Evolutionary conservation across 2,888 invertebrate species (phyloP).

Genomic region (Atethmia centrago): DNA sequence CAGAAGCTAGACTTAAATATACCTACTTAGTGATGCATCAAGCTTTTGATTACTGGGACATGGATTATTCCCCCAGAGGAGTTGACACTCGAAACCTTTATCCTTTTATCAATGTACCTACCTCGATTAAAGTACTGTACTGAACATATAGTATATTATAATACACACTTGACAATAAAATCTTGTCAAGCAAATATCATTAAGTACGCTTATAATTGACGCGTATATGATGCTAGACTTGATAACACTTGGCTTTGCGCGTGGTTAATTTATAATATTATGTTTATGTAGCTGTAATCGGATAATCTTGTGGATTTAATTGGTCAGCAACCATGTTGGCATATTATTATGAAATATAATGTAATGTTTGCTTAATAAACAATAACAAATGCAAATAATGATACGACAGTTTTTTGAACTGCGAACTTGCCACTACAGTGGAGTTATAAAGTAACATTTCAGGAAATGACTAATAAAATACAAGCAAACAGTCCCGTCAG

Average conservation of each 20-base stretch:
- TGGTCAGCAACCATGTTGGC: slow-evolving; percentile 30
- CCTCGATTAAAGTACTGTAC: slow-evolving; percentile 13
- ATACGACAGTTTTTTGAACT: not conserved
- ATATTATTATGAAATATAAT: slow-evolving; percentile 23
- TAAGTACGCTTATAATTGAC: slow-evolving; percentile 19
- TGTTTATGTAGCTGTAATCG: slow-evolving; percentile 42
- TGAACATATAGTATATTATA: not conserved
- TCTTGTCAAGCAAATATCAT: slow-evolving; percentile 29
- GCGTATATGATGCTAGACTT: slow-evolving; percentile 25
- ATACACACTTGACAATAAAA: slow-evolving; percentile 23
- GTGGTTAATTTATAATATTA: slow-evolving; percentile 33
- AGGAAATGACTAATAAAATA: slow-evolving; percentile 33
- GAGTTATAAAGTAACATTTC: too few relatives aligned
- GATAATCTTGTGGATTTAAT: slow-evolving; percentile 25
- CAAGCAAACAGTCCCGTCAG: not conserved
- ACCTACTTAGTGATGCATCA: slow-evolving; percentile 19
- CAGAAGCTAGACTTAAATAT: not conserved
- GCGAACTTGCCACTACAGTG: not conserved
- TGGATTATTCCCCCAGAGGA: slow-evolving; percentile 36
- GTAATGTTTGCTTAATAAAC: slow-evolving; percentile 15
- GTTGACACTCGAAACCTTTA: slow-evolving; percentile 16
- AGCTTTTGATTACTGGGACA: slow-evolving; percentile 19
- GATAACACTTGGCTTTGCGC: slow-evolving; percentile 33
- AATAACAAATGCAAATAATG: slow-evolving; percentile 10
- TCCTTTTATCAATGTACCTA: slow-evolving; percentile 24